Evolutionary conservation across 2,113 vertebrate species (phyloP).

Genomic region (Daubentonia madagascariensis): DNA sequence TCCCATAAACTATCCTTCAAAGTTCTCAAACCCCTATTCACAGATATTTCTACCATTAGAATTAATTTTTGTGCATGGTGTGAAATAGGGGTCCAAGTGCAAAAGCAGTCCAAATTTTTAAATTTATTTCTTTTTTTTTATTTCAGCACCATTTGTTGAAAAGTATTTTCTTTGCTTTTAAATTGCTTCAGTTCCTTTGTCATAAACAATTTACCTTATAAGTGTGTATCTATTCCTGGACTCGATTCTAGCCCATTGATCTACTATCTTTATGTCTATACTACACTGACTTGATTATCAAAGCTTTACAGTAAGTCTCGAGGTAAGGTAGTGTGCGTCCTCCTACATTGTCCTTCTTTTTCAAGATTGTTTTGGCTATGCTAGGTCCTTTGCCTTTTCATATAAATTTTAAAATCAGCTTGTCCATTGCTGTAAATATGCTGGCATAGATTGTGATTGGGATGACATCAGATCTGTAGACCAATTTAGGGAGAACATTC

Average conservation of each 20-base stretch:
- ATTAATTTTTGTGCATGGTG: neutral
- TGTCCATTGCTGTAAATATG: neutral
- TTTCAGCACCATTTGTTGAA: neutral
- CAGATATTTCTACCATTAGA: neutral
- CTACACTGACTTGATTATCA: neutral
- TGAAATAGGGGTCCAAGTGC: neutral
- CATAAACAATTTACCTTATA: neutral
- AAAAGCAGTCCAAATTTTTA: neutral
- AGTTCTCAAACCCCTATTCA: neutral
- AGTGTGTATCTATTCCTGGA: neutral
- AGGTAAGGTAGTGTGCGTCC: neutral
- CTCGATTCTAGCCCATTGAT: neutral
- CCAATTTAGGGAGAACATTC: neutral
- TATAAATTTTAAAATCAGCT: neutral
- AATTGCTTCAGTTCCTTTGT: neutral
- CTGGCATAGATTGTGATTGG: neutral
- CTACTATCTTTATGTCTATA: neutral
- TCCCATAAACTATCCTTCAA: neutral
- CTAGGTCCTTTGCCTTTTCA: neutral
- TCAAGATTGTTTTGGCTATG: neutral
- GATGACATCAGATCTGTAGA: neutral
- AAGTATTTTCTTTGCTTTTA: neutral
- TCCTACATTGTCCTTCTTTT: neutral
- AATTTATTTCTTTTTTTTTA: neutral
- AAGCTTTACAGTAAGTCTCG: neutral